Evolutionary conservation across 2,888 invertebrate genomes (phyloP).

Genomic region (Sinelater perroti): DNA sequence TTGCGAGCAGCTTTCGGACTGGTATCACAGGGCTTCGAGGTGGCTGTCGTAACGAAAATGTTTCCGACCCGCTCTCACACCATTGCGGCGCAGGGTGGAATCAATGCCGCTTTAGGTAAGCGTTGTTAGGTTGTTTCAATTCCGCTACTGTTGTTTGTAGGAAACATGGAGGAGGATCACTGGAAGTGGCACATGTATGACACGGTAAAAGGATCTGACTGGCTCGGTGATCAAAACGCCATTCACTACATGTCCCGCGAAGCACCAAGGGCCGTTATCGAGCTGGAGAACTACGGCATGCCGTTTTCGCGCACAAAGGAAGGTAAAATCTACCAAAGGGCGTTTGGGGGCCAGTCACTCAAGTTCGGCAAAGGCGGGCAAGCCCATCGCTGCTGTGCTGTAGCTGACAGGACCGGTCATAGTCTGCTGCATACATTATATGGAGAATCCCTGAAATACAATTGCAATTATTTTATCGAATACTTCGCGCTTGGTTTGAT

Average conservation of each 20-base stretch:
- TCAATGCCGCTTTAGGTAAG: conserved; percentile 95
- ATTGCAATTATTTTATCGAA: conserved; percentile 98
- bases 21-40: conserved; percentile 95
- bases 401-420: conserved; percentile 98
- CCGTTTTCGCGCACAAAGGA: conserved; percentile 97
- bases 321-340: conserved; percentile 97
- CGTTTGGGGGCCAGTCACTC: conserved; percentile 98
- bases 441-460: conserved; percentile 94
- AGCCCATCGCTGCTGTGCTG: conserved; percentile 95
- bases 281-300: conserved; percentile 94
- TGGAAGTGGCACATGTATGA: conserved; percentile 99
- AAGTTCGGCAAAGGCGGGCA: conserved; percentile 98
- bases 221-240: conserved; percentile 97
- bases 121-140: conserved; percentile 6
- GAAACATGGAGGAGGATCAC: conserved; percentile 90
- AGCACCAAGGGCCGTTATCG: conserved; percentile 90
- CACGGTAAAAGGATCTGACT: conserved; percentile 98
- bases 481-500: conserved; percentile 97
- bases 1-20: conserved; percentile 96
- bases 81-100: conserved; percentile 98
- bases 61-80: conserved; percentile 99
- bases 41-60: conserved; percentile 96
- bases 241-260: conserved; percentile 98
- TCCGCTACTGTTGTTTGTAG: conserved; percentile 51
- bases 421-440: conserved; percentile 97